Conservation (phyloP, 2,888 invertebrate species). For the Polydrusus tereticollis region DNA sequence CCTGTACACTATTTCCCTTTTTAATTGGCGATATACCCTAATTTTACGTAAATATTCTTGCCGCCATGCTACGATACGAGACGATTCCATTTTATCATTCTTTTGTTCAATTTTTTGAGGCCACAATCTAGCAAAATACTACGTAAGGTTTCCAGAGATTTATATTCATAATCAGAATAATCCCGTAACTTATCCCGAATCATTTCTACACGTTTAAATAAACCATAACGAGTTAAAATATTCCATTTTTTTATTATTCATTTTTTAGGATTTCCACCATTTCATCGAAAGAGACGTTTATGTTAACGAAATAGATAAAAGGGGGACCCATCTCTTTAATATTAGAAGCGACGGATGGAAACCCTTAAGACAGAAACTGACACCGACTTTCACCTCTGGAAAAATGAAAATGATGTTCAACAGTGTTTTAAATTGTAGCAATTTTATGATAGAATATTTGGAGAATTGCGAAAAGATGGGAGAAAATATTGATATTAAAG, state of each 20-base stretch:
- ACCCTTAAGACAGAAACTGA: constrained; percentile 71
- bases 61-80: too few species aligned
- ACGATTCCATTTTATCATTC: too few species aligned
- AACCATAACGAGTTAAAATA: background rate
- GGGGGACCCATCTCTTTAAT: constrained; percentile 71
- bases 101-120: too few species aligned
- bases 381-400: constrained; percentile 70
- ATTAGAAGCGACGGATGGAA: constrained; percentile 73
- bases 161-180: too few species aligned
- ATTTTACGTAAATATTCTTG: too few species aligned
- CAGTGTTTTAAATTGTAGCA: constrained; percentile 58
- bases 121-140: too few species aligned
- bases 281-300: constrained; percentile 58
- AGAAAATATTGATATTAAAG: constrained; percentile 65
- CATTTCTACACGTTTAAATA: background rate
- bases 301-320: constrained; percentile 59
- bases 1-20: too few species aligned
- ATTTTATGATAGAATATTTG: constrained; percentile 56
- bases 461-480: constrained; percentile 49
- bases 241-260: too few species aligned
- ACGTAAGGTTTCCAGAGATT: too few species aligned
- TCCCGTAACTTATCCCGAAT: too few species aligned
- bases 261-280: constrained; percentile 51
- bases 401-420: constrained; percentile 67
- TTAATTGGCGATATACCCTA: too few species aligned